Base-by-base conservation (phyloP, 2,113 vertebrate genomes). In the Anarrhichthys ocellatus region DNA sequence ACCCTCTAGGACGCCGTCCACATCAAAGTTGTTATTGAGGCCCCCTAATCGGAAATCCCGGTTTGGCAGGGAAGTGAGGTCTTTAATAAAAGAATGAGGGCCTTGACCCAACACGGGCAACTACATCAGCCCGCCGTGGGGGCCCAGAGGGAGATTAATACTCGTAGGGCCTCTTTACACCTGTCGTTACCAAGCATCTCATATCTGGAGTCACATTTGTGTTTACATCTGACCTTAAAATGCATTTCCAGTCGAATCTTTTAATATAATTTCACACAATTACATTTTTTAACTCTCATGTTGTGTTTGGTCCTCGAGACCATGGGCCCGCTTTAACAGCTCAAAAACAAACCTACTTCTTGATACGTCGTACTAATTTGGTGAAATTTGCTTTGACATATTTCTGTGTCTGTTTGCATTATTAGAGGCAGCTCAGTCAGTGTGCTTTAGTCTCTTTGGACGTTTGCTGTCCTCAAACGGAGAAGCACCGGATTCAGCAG, bases 21-120 rank as follows among this genome's bases (percentile, higher is more conserved):
- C 92, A 95, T 94, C 93, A 95, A 95, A 94, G 94, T 92, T 92
- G 83, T 85, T 87, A 93, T 91, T 94, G 94, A 94, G 86, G 77
- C 84, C 81, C 88, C 87, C 89, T 63, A 67, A 91, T 94, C 92
- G 92, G 92, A 94, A 94, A 94, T 91, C 90, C 94, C 34, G 93
- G 87, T 90, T 90, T 93, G 93, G 92, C 91, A 91, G 89, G 92
- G 88, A 91, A 89, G 78, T 40, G 68, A 80, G 74, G 88, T 81
- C 73, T 89, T 88, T 73, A 76, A 44, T 82, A 80, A 90, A 87
- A 92, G 88, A 94, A 93, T 92, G 85, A 85, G 56, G 71, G 89
- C 92, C 91, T 93, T 92, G 90, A 93, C 89, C 85, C 86, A 90
- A 91, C 86, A 88, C 84, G 74, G 86, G 73, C 11, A 64, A 76